Base-by-base conservation (phyloP, 2,797 vertebrate species). In the Myoxocephalus aenaeus region DNA sequence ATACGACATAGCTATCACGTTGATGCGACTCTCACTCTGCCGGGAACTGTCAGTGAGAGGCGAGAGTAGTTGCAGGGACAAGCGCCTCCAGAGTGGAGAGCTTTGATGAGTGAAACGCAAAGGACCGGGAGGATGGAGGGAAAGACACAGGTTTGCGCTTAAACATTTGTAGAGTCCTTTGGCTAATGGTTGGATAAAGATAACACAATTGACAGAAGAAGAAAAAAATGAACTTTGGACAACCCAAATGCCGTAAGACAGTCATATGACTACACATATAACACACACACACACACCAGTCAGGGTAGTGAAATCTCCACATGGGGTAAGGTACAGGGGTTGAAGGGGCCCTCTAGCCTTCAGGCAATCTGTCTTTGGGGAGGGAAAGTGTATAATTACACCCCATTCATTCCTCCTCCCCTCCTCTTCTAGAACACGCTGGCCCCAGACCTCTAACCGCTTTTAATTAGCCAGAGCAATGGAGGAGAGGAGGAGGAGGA, bases 361-460 rank as follows among this genome's bases (percentile, higher is more conserved):
- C 84, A 83, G 90, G 88, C 88, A 69, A 66, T 83, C 77, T 84
- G 86, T 90, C 87, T 91, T 87, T 83, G 68, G 89, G 90, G 90
- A 88, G 89, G 86, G 83, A 81, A 77, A 81, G 90, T 82, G 87
- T 92, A 91, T 95, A 94, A 95, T 94, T 93, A 92, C 90, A 81
- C 90, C 89, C 90, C 69, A 88, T 95, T 95, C 93, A 92, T 81
- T 91, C 84, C 80, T 63, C 81, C 84, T 86, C 87, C 86, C 84
- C 81, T 81, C 38, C 68, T 89, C 86, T 90, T 88, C 63, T 80
- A 65, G 82, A 93, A 91, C 92, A 93, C 83, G 78, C 83, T 94
- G 92, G 87, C 80, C 92, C 90, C 91, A 92, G 92, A 86, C 91
- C 90, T 85, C 87, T 90, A 93, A 95, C 93, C 89, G 90, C 92